Percentiles rank a stretch among this genome's conserved stretches.
Conservation (phyloP, 2,113 vertebrate genomes). For the Hyla sarda region DNA sequence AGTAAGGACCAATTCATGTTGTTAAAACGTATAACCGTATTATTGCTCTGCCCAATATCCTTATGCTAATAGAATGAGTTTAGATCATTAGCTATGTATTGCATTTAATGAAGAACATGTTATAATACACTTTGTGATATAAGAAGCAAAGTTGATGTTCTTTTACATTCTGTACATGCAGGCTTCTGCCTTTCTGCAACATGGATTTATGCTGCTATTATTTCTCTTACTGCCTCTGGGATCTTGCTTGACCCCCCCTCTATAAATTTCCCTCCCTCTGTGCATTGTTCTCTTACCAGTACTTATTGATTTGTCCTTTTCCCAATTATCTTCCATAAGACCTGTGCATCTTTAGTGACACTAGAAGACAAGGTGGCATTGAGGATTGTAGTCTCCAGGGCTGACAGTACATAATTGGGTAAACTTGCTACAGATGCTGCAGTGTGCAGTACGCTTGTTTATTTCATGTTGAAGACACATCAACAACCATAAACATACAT, state of each 20-base stretch:
- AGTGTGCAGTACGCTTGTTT: not conserved
- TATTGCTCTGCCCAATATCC: too few species aligned
- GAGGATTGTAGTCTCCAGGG: not conserved
- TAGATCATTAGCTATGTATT: too few species aligned
- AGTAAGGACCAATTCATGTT: too few species aligned
- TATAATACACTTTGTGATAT: too few species aligned
- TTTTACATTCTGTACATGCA: too few species aligned
- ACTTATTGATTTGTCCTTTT: slow-evolving; percentile 21
- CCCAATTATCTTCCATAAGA: slow-evolving; percentile 12
- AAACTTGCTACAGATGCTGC: not conserved
- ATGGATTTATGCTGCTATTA: slow-evolving; percentile 25
- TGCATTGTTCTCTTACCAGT: slow-evolving; percentile 13
- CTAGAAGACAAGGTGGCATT: slow-evolving; percentile 12
- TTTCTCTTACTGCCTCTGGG: not conserved
- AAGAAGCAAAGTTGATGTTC: too few species aligned
- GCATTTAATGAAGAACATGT: too few species aligned
- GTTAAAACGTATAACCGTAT: too few species aligned
- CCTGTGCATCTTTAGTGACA: slow-evolving; percentile 6
- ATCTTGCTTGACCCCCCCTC: not conserved
- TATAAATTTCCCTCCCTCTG: not conserved
- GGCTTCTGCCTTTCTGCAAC: not conserved
- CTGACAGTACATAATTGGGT: not conserved
- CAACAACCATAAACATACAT: too few species aligned
- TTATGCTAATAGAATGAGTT: too few species aligned
- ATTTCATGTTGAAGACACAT: too few species aligned